Evolutionary conservation across 2,113 vertebrate genomes (phyloP).

Genomic region (Boulengeromyrus knoepffleri): DNA sequence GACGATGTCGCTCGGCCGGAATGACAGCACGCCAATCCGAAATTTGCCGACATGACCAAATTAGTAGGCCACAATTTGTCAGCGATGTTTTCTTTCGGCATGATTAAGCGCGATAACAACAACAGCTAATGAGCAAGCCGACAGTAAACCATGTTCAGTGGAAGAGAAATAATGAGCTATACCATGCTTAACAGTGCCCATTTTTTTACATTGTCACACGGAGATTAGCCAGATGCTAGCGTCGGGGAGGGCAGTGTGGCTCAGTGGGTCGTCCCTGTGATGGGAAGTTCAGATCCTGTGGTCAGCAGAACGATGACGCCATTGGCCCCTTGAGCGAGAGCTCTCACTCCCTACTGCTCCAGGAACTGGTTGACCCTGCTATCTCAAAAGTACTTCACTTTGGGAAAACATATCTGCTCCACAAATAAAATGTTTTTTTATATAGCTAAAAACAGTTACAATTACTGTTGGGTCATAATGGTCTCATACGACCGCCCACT

Average conservation of each 20-base stretch:
- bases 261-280: background rate
- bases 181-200: background rate
- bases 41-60: background rate
- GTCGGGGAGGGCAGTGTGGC: background rate
- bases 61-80: background rate
- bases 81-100: background rate
- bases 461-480: background rate
- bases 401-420: background rate
- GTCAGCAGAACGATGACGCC: background rate
- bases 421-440: background rate
- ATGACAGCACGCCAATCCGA: background rate
- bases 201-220: background rate
- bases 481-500: background rate
- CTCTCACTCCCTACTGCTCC: background rate
- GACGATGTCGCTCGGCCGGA: background rate
- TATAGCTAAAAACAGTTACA: background rate
- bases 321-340: background rate
- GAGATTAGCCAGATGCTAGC: background rate
- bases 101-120: background rate
- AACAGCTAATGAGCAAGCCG: background rate
- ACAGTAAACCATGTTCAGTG: background rate
- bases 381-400: background rate
- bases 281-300: background rate
- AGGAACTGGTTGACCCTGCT: background rate
- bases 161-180: background rate